These are phyloP conservation scores for Denticeps clupeoides DNA, from an alignment of 2,797 vertebrate species.

Conservation along the genomic window DNA sequence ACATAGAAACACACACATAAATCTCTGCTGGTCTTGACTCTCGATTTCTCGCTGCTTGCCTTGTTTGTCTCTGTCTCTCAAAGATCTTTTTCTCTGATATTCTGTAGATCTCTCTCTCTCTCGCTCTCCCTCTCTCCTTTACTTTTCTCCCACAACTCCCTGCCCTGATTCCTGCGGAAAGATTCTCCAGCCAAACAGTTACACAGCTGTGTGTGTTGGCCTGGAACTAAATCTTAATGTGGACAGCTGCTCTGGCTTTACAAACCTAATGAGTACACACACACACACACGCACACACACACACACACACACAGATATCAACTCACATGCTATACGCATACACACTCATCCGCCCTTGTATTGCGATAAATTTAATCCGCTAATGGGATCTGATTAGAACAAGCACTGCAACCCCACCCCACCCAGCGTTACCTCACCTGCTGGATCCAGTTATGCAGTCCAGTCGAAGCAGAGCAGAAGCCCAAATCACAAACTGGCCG, in stretches of 20 bases:
- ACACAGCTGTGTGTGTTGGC: constrained; percentile 29
- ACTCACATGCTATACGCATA: background rate
- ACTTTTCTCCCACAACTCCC: background rate
- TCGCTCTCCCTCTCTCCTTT: constrained; percentile 1
- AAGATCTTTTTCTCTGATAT: constrained; percentile 9
- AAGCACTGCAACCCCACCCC: too few species aligned
- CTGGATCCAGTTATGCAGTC: too few species aligned
- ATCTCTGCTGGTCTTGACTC: background rate
- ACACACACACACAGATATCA: too few species aligned
- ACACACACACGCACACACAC: too few species aligned
- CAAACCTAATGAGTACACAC: constrained; percentile 16
- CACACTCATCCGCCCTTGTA: background rate
- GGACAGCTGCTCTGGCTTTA: constrained; percentile 25
- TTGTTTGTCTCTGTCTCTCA: background rate
- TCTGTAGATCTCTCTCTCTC: constrained; percentile 8
- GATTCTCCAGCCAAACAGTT: constrained; percentile 9
- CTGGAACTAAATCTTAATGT: constrained; percentile 23
- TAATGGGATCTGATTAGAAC: constrained; percentile 2
- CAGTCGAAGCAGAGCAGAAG: too few species aligned
- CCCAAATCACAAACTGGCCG: too few species aligned
- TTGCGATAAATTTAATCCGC: background rate
- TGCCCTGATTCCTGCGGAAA: background rate
- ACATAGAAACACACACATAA: too few species aligned
- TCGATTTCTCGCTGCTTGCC: background rate
- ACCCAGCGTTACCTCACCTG: too few species aligned